A percentile compares a stretch with the other conserved stretches of the same genome.
These are phyloP conservation scores for Pelobates fuscus DNA, from an alignment of 2,113 vertebrate genomes.

Conservation along the genomic window DNA sequence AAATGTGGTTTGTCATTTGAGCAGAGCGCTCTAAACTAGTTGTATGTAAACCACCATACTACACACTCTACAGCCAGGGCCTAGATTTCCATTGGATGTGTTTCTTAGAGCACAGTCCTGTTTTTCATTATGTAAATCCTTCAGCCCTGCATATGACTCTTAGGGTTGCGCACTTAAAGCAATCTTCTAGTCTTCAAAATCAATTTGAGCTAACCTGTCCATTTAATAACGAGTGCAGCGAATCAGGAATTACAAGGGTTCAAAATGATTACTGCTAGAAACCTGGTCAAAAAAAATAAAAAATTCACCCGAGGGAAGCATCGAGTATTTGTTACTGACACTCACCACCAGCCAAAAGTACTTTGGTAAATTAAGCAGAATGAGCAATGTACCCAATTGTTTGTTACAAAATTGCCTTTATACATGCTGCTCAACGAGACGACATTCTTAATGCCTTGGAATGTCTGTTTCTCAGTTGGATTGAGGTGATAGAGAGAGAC, in stretches of 20 bases:
- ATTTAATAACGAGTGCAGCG: not conserved
- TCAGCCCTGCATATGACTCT: no score
- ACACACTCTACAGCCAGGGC: no score
- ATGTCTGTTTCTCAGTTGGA: not conserved
- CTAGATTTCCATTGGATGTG: no score
- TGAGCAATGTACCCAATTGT: not conserved
- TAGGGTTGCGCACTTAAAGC: no score
- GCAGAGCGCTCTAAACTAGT: no score
- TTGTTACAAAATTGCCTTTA: not conserved
- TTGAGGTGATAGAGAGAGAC: not conserved
- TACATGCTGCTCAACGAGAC: not conserved
- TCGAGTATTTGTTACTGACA: not conserved
- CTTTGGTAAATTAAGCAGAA: slow-evolving; percentile 5
- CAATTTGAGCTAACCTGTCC: no score
- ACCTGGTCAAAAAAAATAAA: not conserved
- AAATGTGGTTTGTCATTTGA: no score
- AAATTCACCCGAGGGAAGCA: not conserved
- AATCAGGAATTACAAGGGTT: not conserved
- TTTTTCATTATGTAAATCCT: no score
- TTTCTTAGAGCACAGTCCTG: no score
- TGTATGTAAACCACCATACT: no score
- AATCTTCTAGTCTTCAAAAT: no score
- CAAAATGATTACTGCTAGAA: not conserved
- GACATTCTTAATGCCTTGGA: not conserved
- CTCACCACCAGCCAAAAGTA: not conserved